Conservation (phyloP, 2,797 vertebrate species). For the Pseudopleuronectes americanus region DNA sequence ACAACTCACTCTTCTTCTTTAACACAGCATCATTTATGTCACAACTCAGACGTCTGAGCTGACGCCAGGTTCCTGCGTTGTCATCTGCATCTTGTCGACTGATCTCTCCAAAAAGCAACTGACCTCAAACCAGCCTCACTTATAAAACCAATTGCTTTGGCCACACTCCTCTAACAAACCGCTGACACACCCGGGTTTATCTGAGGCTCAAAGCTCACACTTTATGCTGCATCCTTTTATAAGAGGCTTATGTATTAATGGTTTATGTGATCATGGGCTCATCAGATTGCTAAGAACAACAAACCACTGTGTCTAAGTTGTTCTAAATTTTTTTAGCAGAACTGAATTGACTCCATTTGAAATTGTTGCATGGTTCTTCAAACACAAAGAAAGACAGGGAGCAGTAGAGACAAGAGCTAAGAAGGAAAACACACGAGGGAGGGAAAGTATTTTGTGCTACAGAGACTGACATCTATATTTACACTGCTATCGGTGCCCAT, state of each 20-base stretch:
- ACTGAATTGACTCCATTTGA: background rate
- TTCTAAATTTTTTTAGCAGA: background rate
- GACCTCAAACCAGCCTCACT: constrained; percentile 7
- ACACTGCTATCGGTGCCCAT: constrained; percentile 40
- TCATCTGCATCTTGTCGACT: background rate
- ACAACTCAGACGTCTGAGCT: too few relatives aligned
- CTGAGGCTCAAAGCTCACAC: constrained; percentile 22
- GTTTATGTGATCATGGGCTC: constrained; percentile 40
- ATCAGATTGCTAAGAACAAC: constrained; percentile 14
- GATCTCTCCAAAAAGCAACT: background rate
- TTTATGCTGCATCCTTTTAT: constrained; percentile 37
- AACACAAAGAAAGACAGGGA: background rate
- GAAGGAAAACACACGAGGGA: background rate
- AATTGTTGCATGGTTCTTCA: too few relatives aligned
- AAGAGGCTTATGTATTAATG: constrained; percentile 59
- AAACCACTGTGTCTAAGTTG: background rate
- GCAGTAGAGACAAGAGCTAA: constrained; percentile 1
- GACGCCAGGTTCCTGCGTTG: background rate
- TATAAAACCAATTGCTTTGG: constrained; percentile 17
- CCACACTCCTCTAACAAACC: constrained; percentile 42
- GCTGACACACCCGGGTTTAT: constrained; percentile 42
- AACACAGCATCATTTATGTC: too few relatives aligned
- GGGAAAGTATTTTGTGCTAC: constrained; percentile 15
- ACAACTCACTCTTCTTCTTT: background rate
- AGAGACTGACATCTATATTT: constrained; percentile 61